Percentiles rank a stretch among this genome's conserved stretches.
Conservation (phyloP, 2,888 invertebrate species). For the Hydroisotoma schaefferi region DNA sequence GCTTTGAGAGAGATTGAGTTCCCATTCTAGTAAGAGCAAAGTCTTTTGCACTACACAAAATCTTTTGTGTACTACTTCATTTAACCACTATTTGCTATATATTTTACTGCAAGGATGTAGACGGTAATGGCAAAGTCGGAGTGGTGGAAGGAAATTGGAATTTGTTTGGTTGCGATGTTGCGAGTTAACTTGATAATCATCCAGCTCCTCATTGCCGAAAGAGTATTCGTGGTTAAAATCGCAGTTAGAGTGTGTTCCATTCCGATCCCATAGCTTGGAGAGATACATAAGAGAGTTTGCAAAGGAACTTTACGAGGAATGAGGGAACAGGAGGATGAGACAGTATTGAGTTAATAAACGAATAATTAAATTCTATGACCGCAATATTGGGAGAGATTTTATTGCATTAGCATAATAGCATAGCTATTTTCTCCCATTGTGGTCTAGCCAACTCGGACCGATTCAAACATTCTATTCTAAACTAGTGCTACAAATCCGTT, state of each 20-base stretch:
- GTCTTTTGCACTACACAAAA: background rate
- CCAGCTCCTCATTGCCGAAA: no score
- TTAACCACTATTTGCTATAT: no score
- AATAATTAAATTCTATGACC: slow-evolving; percentile 39
- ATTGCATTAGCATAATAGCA: slow-evolving; percentile 40
- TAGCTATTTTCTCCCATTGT: slow-evolving; percentile 23
- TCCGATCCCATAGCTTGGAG: slow-evolving; percentile 18
- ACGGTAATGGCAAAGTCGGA: background rate
- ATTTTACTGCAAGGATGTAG: no score
- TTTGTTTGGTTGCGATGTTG: no score
- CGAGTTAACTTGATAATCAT: no score
- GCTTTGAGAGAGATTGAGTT: background rate
- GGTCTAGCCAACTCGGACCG: background rate
- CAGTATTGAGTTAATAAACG: slow-evolving; percentile 35
- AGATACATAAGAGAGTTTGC: background rate
- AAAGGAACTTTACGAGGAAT: slow-evolving; percentile 3
- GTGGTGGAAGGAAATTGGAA: background rate
- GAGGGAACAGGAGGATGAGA: slow-evolving; percentile 10
- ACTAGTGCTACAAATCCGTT: background rate
- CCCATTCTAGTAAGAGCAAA: background rate
- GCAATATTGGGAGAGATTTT: slow-evolving; percentile 29
- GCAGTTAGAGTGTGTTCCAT: slow-evolving; percentile 1
- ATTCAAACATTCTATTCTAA: slow-evolving; percentile 1
- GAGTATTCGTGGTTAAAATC: background rate
- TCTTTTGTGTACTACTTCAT: background rate